Evolutionary conservation across 2,888 invertebrate genomes (phyloP), one percentile per base, ranked within the genome.

Genomic region (Drosophila anceps): DNA sequence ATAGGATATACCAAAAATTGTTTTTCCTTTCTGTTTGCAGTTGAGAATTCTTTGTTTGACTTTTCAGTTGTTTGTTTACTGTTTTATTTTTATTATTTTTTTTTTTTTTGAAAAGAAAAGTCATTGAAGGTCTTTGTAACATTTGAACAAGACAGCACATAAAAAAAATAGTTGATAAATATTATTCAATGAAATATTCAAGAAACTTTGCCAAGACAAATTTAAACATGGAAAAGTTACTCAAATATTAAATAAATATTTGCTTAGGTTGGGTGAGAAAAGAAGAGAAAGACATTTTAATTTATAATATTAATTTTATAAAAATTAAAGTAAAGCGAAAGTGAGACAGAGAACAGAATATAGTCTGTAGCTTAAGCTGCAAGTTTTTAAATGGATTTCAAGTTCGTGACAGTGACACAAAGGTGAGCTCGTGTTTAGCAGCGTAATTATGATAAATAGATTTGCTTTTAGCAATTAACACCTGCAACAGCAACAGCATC

Each of bases 401-500:
- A 31, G 46, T 12, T 39, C 31, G 39, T 27, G 39, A 33, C 31
- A 33, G 13, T 37, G 46, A 35, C 10, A 8, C n/a, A 48, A 48
- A 41, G 27, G 24, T 46, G 35, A n/a, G 39, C 46, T 37, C 51
- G 41, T 61, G 48, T 72, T 72, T 58, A 72, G 43, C 61, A 29
- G 12, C n/a, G 29, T 55, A 62, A 69, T 66, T 70, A 69, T 74
- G 69, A 74, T 70, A 74, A 74, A 74, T 70, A 53, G 29, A 62
- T 66, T 65, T 65, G 50, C 51, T 54, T 61, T 68, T 48, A 41
- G 65, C 67, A 76, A 81, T 81, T 81, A 82, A 68, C 81, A 81
- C 81, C 74, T 82, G 67, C 39, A 62, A 41, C 37, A 31, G 43
- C 53, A 59, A 31, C 46, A 54, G 53, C 50, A 59, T 41, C 35